phyloP scores from a whole-genome alignment of 1,140 invertebrate genomes.

The Drosophila micromelanica region DNA sequence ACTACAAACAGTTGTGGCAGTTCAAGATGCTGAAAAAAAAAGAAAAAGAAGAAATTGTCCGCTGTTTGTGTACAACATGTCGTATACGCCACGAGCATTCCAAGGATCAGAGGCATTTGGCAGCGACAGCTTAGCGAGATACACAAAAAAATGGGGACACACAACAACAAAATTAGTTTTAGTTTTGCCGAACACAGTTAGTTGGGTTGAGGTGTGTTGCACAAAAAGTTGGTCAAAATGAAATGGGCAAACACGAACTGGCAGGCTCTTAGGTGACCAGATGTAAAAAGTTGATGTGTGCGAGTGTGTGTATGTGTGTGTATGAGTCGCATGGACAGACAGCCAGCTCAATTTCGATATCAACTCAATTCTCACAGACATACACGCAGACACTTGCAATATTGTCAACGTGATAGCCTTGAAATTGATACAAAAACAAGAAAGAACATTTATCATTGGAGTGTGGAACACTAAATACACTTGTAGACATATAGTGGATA shows the following conservation, averaged over 20 bases:
- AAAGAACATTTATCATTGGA: not conserved
- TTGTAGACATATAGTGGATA: not conserved
- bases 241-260: slow-evolving; percentile 32
- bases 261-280: slow-evolving; percentile 30
- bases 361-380: slow-evolving; percentile 34
- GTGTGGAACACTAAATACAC: not conserved
- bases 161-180: slow-evolving; percentile 67
- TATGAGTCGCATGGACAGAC: slow-evolving; percentile 23
- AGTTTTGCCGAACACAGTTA: slow-evolving; percentile 13
- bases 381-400: slow-evolving; percentile 21
- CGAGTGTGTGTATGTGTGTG: slow-evolving; percentile 13
- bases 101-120: slow-evolving; percentile 43
- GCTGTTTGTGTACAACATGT: slow-evolving; percentile 57
- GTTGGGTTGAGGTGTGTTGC: slow-evolving; percentile 10
- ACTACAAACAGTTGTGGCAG: slow-evolving; percentile 58
- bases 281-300: slow-evolving; percentile 38
- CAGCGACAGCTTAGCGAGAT: slow-evolving; percentile 42
- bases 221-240: slow-evolving; percentile 43
- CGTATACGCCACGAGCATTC: slow-evolving; percentile 57
- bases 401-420: slow-evolving; percentile 49
- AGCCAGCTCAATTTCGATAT: slow-evolving; percentile 49
- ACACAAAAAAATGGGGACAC: slow-evolving; percentile 32
- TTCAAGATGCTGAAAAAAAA: slow-evolving; percentile 30
- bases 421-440: slow-evolving; percentile 29
- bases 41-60: slow-evolving; percentile 33